Evolutionary conservation across 2,797 vertebrate genomes (phyloP).

Genomic region (Nyctalus aviator): DNA sequence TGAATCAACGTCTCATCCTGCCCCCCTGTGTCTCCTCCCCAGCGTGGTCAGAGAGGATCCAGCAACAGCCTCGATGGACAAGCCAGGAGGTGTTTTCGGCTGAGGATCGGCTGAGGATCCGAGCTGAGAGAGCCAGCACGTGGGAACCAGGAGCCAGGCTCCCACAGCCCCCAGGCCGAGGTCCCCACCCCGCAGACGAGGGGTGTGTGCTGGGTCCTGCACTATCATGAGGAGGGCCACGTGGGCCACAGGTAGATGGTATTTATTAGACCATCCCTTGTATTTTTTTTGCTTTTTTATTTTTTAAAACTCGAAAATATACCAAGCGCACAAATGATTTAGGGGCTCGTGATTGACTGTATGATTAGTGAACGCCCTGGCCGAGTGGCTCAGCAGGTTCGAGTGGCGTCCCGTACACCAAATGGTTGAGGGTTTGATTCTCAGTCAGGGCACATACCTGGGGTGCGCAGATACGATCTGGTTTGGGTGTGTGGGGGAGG

Average conservation of each 20-base stretch:
- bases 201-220: neutral
- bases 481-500: neutral
- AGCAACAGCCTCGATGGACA: neutral
- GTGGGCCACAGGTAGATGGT: neutral
- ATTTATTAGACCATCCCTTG: neutral
- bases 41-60: neutral
- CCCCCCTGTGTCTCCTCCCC: neutral
- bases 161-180: neutral
- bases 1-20: neutral
- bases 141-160: neutral
- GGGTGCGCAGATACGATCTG: neutral
- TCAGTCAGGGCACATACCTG: neutral
- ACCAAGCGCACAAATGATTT: neutral
- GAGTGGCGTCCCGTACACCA: neutral
- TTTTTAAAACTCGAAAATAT: slow-evolving; percentile 28
- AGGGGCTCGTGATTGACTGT: neutral
- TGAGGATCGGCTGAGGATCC: neutral
- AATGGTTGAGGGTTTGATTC: neutral
- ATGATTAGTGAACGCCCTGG: neutral
- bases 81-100: neutral
- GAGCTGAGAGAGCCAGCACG: neutral
- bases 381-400: neutral
- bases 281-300: neutral
- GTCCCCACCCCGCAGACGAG: neutral
- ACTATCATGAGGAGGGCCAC: neutral